Evolutionary conservation across 2,113 vertebrate genomes (phyloP).

Genomic region (Panurus biarmicus): DNA sequence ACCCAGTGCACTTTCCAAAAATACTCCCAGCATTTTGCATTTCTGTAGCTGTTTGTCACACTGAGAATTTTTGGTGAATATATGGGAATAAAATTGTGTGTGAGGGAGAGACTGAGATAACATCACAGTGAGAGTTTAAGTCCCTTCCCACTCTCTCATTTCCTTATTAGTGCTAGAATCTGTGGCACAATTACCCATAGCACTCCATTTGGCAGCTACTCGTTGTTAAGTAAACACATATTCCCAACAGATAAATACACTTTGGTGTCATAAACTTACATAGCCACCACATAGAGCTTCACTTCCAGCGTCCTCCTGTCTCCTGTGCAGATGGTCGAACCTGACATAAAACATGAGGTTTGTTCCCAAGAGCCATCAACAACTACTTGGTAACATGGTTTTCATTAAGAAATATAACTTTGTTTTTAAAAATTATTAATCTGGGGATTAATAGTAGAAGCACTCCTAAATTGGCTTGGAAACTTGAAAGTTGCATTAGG

Average conservation of each 20-base stretch:
- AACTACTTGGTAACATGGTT: background rate
- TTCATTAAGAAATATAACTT: background rate
- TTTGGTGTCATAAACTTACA: conserved; percentile 63
- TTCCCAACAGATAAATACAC: conserved; percentile 67
- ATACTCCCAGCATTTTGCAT: background rate
- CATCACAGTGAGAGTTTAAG: background rate
- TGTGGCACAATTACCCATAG: background rate
- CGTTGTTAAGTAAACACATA: background rate
- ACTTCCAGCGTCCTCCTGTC: conserved; percentile 63
- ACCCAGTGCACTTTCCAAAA: background rate
- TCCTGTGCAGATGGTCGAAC: conserved; percentile 46
- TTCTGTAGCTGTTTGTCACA: background rate
- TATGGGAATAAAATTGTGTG: background rate
- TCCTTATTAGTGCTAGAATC: background rate
- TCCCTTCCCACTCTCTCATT: background rate
- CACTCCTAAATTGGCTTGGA: background rate
- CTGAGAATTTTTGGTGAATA: background rate
- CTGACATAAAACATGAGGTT: background rate
- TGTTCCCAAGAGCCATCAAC: background rate
- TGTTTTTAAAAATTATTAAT: background rate
- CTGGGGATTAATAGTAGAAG: background rate
- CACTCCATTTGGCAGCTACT: background rate
- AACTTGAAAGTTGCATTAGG: background rate
- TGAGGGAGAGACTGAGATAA: background rate
- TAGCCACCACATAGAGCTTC: conserved; percentile 21